Base-by-base conservation (phyloP, 2,113 vertebrate genomes). In the Lepidothrix coronata region DNA sequence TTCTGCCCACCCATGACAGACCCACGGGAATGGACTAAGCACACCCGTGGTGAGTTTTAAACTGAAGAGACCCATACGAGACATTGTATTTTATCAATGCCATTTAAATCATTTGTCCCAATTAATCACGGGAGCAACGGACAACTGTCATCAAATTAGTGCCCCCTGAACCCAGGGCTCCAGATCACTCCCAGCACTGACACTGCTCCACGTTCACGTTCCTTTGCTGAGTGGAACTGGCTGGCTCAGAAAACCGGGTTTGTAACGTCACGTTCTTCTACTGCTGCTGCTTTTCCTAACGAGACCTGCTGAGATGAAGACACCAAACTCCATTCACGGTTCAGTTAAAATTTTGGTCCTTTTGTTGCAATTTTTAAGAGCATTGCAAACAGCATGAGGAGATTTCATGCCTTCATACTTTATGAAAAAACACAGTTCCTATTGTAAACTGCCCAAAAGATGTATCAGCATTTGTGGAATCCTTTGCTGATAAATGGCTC, bases 191-290 rank as follows among this genome's bases (percentile, higher is more conserved):
- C 44, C 72, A 61, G 51, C 65, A 30, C 3, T 14, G 35, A 19
- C 8, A 7, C 39, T 15, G 65, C 52, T 19, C 39, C 79, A 23
- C 0, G 0, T 20, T 8, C 25, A 52, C 63, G 37, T 28, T 25
- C 20, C 2, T 13, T 5, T 39, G 61, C 77, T 21, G 57, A 61
- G 35, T 9, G 54, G 35, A 37, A n/a, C 3, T 3, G 27, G 15
- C 51, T 68, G 59, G 39, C 46, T 51, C 1, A 43, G 31, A 28
- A 66, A 25, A 14, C 9, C 0, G 0, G 35, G 54, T 73, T 23
- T 7, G 2, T 49, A 27, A n/a, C 5, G 44, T 46, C 51, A 21
- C 1, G 0, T 33, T 75, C 25, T 79, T 31, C 75, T 20, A 3
- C 33, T 59, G 3, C 35, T 72, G 43, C 52, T 59, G 5, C 62